Evolutionary conservation across 2,113 vertebrate genomes (phyloP).

Genomic region (Ondatra zibethicus): DNA sequence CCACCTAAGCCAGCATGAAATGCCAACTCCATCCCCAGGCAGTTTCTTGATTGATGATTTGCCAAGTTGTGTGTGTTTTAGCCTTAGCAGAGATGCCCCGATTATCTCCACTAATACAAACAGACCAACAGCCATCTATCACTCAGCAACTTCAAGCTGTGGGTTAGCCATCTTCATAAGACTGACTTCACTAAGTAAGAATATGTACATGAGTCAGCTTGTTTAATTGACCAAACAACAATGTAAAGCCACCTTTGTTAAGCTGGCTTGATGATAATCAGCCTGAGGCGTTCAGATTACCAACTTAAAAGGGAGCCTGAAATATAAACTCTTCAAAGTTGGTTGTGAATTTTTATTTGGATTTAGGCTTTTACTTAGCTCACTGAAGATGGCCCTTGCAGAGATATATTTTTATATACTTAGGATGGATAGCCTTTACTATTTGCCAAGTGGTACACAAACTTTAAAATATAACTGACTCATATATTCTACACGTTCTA

Average conservation of each 20-base stretch:
- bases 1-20: constrained; percentile 43
- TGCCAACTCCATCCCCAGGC: not conserved
- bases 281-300: constrained; percentile 35
- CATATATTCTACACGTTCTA: not conserved
- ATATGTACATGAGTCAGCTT: constrained; percentile 18
- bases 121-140: not conserved
- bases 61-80: constrained; percentile 57
- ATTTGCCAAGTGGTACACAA: not conserved
- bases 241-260: constrained; percentile 43
- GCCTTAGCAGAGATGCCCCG: constrained; percentile 35
- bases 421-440: constrained; percentile 33
- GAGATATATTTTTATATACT: not conserved
- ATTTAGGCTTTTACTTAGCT: constrained; percentile 55
- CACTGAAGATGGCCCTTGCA: not conserved
- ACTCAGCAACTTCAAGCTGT: constrained; percentile 23
- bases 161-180: constrained; percentile 26
- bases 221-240: constrained; percentile 8
- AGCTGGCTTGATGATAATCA: constrained; percentile 13
- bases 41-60: constrained; percentile 21
- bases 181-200: constrained; percentile 52
- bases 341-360: not conserved
- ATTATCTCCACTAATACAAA: constrained; percentile 31
- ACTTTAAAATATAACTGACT: not conserved
- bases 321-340: not conserved
- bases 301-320: not conserved